phyloP scores from a whole-genome alignment of 2,113 vertebrate genomes.

The Peucedramus taeniatus region DNA sequence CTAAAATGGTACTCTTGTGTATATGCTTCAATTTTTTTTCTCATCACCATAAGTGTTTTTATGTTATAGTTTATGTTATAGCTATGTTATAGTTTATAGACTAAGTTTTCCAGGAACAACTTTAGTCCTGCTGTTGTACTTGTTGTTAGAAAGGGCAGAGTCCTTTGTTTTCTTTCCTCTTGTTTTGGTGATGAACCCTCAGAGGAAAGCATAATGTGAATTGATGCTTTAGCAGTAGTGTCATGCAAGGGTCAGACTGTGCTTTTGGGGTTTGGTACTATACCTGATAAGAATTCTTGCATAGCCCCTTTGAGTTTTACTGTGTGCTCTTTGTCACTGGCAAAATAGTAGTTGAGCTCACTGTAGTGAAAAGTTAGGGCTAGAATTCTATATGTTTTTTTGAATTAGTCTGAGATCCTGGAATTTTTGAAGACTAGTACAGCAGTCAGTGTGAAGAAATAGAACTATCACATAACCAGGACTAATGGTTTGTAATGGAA shows the following conservation, averaged over 20 bases:
- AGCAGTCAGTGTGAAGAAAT: background rate
- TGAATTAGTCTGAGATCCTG: background rate
- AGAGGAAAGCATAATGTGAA: background rate
- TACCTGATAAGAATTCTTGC: background rate
- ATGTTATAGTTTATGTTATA: background rate
- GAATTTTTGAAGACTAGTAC: background rate
- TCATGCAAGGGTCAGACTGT: background rate
- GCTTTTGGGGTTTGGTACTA: background rate
- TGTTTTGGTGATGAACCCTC: background rate
- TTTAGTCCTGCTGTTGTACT: background rate
- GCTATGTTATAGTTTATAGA: background rate
- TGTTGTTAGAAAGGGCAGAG: background rate
- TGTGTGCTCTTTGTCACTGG: background rate
- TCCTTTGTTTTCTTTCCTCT: background rate
- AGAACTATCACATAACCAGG: background rate
- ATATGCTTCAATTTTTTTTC: background rate
- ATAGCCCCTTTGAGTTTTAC: background rate
- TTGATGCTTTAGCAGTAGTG: background rate
- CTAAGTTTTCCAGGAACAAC: background rate
- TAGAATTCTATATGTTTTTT: background rate
- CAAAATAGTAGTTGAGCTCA: background rate
- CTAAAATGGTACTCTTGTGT: background rate
- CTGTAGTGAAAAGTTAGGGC: background rate
- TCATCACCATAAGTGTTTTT: background rate
- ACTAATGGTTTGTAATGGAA: background rate